These are phyloP conservation scores for Hepsetus odoe DNA, from an alignment of 2,113 vertebrate species.

Conservation along the genomic window DNA sequence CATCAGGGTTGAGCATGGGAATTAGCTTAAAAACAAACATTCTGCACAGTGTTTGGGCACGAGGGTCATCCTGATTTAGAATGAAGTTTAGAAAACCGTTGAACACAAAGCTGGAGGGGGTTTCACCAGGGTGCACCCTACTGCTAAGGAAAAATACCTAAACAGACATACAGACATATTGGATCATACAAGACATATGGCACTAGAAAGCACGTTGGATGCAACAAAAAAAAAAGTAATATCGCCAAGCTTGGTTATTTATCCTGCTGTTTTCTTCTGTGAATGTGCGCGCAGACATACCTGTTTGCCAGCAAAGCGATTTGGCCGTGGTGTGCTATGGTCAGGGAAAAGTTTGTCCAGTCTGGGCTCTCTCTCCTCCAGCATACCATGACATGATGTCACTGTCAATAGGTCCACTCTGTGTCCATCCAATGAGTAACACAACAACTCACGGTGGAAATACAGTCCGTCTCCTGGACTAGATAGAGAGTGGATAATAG, in stretches of 20 bases:
- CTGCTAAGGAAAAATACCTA: conserved; percentile 97
- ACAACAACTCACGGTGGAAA: conserved; percentile 93
- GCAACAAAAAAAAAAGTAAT: neutral
- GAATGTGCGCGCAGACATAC: conserved; percentile 63
- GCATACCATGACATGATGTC: conserved; percentile 90
- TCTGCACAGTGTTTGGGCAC: conserved; percentile 85
- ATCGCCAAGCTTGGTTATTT: neutral
- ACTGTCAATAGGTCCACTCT: conserved; percentile 93
- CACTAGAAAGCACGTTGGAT: neutral
- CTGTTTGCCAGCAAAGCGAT: conserved; percentile 84
- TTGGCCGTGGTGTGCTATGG: conserved; percentile 81
- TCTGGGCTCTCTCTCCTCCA: conserved; percentile 85
- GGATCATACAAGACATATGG: neutral
- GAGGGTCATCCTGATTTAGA: conserved; percentile 88
- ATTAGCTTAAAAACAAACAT: conserved; percentile 97
- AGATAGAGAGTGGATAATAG: neutral
- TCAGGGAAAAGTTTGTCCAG: conserved; percentile 94
- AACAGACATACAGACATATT: neutral
- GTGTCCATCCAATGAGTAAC: conserved; percentile 89
- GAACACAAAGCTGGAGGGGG: conserved; percentile 95
- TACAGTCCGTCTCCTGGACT: conserved; percentile 85
- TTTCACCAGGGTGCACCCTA: conserved; percentile 95
- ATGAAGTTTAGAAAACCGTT: conserved; percentile 97
- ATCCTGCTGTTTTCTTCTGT: neutral
- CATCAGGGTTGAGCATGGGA: conserved; percentile 97